phyloP scores from a whole-genome alignment of 2,797 vertebrate species.

The Premnoplex brunnescens region DNA sequence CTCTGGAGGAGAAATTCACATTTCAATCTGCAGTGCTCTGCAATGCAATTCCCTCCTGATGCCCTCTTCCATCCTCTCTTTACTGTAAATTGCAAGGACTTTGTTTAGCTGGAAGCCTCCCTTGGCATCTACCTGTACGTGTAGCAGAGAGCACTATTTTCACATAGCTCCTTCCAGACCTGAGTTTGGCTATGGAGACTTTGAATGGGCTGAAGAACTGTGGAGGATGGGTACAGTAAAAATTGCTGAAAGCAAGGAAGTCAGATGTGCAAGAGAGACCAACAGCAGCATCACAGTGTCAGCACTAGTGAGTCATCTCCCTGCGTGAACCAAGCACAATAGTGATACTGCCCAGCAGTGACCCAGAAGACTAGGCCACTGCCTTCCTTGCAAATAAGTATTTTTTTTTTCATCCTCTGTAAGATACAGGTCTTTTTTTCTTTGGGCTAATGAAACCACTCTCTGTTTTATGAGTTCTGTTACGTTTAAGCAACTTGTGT shows the following conservation, averaged over 20 bases:
- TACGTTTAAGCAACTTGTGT: background rate
- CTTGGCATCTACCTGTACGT: background rate
- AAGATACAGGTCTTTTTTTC: background rate
- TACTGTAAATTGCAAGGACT: background rate
- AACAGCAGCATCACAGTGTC: background rate
- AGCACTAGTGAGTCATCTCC: background rate
- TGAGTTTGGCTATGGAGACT: background rate
- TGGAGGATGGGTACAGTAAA: background rate
- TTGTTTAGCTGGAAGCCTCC: conserved; percentile 7
- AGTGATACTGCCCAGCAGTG: background rate
- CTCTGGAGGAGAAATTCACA: background rate
- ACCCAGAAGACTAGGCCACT: background rate
- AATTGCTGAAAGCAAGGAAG: background rate
- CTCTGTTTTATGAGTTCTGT: background rate
- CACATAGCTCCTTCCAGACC: background rate
- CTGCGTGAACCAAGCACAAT: background rate
- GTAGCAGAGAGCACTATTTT: background rate
- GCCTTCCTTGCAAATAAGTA: background rate
- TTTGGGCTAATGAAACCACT: background rate
- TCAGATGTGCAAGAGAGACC: background rate
- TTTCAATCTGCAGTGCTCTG: background rate
- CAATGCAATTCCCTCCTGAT: background rate
- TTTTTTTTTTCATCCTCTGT: background rate
- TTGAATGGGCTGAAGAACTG: background rate
- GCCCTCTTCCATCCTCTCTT: background rate